These are phyloP conservation scores for Litocranius walleri DNA, from an alignment of 2,113 vertebrate species.

Conservation along the genomic window DNA sequence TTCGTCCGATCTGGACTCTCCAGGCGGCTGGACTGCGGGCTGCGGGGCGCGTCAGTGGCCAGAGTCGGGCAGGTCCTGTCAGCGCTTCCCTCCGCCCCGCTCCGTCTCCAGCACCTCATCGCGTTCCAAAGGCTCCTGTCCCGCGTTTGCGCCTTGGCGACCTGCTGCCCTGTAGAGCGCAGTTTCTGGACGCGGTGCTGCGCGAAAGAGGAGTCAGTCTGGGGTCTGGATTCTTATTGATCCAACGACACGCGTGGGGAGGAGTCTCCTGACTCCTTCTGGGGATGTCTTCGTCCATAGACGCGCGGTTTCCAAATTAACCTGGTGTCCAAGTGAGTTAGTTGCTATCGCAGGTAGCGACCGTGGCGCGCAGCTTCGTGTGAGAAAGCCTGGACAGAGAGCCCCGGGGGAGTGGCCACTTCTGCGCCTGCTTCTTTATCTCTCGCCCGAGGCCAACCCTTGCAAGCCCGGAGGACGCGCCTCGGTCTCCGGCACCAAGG, in stretches of 20 bases:
- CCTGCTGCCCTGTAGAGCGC: neutral
- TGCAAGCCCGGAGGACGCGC: neutral
- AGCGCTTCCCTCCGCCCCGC: neutral
- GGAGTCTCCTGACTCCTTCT: too few species aligned
- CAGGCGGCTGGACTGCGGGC: too few species aligned
- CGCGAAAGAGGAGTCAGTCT: neutral
- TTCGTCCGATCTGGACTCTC: too few species aligned
- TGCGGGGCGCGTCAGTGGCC: too few species aligned
- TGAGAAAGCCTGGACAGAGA: neutral
- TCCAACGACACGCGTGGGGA: too few species aligned
- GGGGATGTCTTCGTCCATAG: too few species aligned
- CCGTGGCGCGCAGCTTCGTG: fast-evolving
- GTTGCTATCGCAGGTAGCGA: neutral
- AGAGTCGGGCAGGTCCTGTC: neutral
- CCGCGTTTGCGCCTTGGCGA: neutral
- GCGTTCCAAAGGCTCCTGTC: neutral
- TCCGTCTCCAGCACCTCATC: neutral
- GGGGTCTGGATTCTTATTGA: too few species aligned
- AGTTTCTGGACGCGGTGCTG: neutral
- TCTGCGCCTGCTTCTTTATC: neutral
- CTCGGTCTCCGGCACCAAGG: neutral
- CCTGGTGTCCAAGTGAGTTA: too few species aligned
- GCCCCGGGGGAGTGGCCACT: neutral
- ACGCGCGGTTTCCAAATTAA: too few species aligned
- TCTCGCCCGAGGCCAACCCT: neutral